Evolutionary conservation across 2,888 invertebrate genomes (phyloP).

Genomic region (Nezara viridula): DNA sequence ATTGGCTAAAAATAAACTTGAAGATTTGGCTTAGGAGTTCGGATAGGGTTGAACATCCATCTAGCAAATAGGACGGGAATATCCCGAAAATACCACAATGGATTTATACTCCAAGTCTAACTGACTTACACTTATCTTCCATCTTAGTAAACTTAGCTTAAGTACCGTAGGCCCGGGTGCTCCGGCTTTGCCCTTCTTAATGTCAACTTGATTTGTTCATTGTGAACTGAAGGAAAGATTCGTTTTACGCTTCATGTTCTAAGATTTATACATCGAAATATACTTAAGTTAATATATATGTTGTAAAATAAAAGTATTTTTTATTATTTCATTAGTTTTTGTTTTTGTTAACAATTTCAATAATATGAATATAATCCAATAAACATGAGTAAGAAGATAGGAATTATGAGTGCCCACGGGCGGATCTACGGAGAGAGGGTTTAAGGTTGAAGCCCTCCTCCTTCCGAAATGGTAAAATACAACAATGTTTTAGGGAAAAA

Average conservation of each 20-base stretch:
- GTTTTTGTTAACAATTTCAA: too few relatives aligned
- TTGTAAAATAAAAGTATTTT: too few relatives aligned
- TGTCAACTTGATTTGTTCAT: not conserved
- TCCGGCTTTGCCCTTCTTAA: not conserved
- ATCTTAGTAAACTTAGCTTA: not conserved
- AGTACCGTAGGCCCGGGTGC: not conserved
- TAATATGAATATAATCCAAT: too few relatives aligned
- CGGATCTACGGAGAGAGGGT: too few relatives aligned
- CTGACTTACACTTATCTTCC: slow-evolving; percentile 11
- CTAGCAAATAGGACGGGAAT: not conserved
- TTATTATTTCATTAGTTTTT: too few relatives aligned
- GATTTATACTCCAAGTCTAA: not conserved
- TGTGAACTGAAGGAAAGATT: not conserved
- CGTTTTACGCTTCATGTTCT: not conserved
- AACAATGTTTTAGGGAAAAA: too few relatives aligned
- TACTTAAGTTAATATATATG: too few relatives aligned
- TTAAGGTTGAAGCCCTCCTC: too few relatives aligned
- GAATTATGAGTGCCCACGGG: too few relatives aligned
- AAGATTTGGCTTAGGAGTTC: not conserved
- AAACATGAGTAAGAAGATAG: too few relatives aligned
- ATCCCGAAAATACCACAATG: not conserved
- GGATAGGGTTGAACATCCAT: not conserved
- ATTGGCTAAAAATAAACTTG: not conserved
- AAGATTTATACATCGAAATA: too few relatives aligned
- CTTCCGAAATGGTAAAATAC: too few relatives aligned